These are phyloP conservation scores for Biston stratarius DNA, from an alignment of 2,888 invertebrate genomes.

Conservation along the genomic window DNA sequence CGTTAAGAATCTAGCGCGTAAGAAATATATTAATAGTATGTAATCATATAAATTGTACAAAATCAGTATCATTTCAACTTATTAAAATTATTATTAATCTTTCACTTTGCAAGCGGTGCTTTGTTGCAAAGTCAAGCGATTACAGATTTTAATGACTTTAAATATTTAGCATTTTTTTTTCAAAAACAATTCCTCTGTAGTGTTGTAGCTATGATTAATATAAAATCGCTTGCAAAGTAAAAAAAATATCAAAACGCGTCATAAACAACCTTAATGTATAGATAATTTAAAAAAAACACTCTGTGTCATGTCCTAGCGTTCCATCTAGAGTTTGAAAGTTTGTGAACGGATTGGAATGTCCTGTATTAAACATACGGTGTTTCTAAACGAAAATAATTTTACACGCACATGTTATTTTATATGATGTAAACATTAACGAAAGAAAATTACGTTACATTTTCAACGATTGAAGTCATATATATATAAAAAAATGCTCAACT, in stretches of 20 bases:
- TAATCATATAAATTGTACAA: constrained; percentile 75
- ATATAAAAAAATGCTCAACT: constrained; percentile 64
- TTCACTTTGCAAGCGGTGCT: constrained; percentile 36
- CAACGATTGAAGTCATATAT: constrained; percentile 42
- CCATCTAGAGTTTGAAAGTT: constrained; percentile 56
- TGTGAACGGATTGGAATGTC: constrained; percentile 77
- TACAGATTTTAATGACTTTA: neutral
- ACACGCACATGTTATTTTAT: constrained; percentile 30
- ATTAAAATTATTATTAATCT: constrained; percentile 29
- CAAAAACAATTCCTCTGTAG: neutral
- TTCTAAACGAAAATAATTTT: constrained; percentile 38
- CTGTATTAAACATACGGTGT: constrained; percentile 52
- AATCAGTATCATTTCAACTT: constrained; percentile 70
- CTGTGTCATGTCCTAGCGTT: constrained; percentile 69
- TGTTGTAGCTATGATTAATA: neutral
- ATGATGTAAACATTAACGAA: constrained; percentile 20
- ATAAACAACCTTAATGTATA: constrained; percentile 53
- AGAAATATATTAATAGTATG: constrained; percentile 73
- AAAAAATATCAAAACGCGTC: constrained; percentile 46
- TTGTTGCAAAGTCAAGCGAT: neutral
- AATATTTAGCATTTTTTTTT: neutral
- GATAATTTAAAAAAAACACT: constrained; percentile 61
- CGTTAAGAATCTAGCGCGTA: constrained; percentile 70
- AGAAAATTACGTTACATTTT: constrained; percentile 37
- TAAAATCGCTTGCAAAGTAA: constrained; percentile 47